Evolutionary conservation across 37 sponge, comb jelly and placozoan species (phyloP).

Genomic region (Diacarnus erythraeanus): DNA sequence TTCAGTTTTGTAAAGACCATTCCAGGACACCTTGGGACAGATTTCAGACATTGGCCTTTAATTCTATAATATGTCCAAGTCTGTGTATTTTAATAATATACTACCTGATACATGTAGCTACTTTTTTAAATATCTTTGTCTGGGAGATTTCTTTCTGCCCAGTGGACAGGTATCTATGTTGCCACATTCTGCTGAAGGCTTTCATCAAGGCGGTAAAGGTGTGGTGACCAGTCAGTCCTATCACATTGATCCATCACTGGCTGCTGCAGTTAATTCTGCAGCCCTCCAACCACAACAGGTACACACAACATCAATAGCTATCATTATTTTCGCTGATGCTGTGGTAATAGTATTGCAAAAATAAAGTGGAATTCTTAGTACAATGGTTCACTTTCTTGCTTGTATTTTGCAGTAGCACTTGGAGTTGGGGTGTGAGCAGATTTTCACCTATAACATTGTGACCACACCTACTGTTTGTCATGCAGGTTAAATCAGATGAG

Average conservation of each 20-base stretch:
- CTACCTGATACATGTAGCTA: no score
- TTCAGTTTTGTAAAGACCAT: no score
- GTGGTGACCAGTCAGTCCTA: neutral
- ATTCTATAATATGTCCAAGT: no score
- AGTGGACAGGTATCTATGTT: conserved; percentile 10
- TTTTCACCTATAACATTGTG: no score
- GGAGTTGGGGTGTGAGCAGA: no score
- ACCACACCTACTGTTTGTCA: neutral
- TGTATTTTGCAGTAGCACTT: no score
- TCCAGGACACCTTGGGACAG: no score
- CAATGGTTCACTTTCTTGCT: no score
- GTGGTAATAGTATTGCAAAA: neutral
- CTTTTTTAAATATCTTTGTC: no score
- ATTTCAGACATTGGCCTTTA: no score
- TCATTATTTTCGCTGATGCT: neutral
- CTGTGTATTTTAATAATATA: no score
- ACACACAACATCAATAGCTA: neutral
- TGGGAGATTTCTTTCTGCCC: neutral
- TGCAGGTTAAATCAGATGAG: conserved; percentile 8
- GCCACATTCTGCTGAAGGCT: neutral
- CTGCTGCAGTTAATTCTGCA: conserved; percentile 44
- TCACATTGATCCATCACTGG: conserved; percentile 28
- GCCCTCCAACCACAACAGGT: conserved; percentile 2
- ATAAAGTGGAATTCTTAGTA: no score
- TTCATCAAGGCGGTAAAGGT: neutral